These are phyloP conservation scores for Prionchulus punctatus DNA, from an alignment of 2,888 invertebrate genomes.

Conservation along the genomic window DNA sequence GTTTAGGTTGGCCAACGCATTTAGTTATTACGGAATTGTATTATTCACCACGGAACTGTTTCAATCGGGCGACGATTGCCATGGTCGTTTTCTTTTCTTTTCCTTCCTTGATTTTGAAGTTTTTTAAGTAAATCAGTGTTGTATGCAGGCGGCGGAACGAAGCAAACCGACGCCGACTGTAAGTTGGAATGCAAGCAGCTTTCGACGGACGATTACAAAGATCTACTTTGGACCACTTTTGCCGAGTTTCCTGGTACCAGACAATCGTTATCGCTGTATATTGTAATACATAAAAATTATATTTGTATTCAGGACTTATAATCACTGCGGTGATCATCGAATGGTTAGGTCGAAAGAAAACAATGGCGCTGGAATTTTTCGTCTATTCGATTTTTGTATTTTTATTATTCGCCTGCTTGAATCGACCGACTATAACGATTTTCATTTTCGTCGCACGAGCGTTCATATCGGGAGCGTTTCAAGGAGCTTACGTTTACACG, in stretches of 20 bases:
- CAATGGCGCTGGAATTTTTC: conserved; percentile 80
- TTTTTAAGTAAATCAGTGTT: neutral
- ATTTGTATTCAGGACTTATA: conserved; percentile 50
- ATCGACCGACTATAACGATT: conserved; percentile 46
- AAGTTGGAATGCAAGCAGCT: conserved; percentile 42
- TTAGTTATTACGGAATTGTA: conserved; percentile 85
- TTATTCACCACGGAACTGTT: conserved; percentile 83
- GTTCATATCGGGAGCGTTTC: conserved; percentile 80
- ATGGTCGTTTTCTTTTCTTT: conserved; percentile 25
- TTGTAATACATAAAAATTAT: neutral
- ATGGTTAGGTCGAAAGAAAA: conserved; percentile 68
- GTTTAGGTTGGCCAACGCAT: conserved; percentile 70
- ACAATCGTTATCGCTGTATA: no score
- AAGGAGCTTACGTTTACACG: conserved; percentile 86
- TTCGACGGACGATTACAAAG: conserved; percentile 71
- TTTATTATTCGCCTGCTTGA: conserved; percentile 51
- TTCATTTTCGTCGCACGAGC: conserved; percentile 72
- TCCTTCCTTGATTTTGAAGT: neutral
- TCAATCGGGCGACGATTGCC: conserved; percentile 44
- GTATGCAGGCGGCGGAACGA: neutral
- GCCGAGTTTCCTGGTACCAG: conserved; percentile 72
- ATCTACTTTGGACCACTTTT: conserved; percentile 76
- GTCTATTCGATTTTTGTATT: conserved; percentile 53
- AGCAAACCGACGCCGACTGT: conserved; percentile 19
- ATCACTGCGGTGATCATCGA: conserved; percentile 76